Percentiles rank a stretch among this genome's conserved stretches.
These are phyloP conservation scores for Rhinolophus sinicus DNA, from an alignment of 2,113 vertebrate genomes.

Conservation along the genomic window DNA sequence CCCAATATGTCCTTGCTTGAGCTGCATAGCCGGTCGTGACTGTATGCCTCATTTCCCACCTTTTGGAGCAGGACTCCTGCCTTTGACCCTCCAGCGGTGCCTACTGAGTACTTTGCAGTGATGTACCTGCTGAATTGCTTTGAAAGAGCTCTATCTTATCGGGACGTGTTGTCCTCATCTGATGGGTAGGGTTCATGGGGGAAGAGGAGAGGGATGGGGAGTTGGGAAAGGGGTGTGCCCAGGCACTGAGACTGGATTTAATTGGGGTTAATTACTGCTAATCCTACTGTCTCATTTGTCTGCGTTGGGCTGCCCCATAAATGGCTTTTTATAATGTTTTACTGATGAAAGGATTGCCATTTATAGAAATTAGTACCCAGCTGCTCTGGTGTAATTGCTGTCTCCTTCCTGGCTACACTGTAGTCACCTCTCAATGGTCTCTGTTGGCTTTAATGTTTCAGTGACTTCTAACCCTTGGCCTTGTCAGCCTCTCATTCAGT, in stretches of 20 bases:
- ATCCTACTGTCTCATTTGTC: constrained; percentile 46
- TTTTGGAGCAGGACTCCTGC: background rate
- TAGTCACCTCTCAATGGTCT: background rate
- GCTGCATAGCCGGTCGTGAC: rapidly evolving
- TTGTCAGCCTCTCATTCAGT: background rate
- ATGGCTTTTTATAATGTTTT: constrained; percentile 39
- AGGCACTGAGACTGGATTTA: constrained; percentile 37
- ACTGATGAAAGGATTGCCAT: constrained; percentile 8
- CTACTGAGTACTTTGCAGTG: background rate
- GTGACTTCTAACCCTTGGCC: background rate
- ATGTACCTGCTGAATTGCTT: background rate
- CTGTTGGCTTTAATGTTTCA: background rate
- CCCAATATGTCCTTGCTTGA: background rate
- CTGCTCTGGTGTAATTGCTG: background rate
- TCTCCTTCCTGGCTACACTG: background rate
- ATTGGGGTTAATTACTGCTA: constrained; percentile 43
- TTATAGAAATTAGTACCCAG: constrained; percentile 24
- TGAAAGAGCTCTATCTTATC: background rate
- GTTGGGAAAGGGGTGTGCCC: background rate
- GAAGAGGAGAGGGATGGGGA: background rate
- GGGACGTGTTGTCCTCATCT: background rate
- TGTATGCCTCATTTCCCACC: background rate
- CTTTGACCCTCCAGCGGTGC: background rate
- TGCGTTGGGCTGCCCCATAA: background rate
- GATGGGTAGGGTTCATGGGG: background rate